These are phyloP conservation scores for Stegostoma tigrinum DNA, from an alignment of 2,113 vertebrate genomes.

Conservation along the genomic window DNA sequence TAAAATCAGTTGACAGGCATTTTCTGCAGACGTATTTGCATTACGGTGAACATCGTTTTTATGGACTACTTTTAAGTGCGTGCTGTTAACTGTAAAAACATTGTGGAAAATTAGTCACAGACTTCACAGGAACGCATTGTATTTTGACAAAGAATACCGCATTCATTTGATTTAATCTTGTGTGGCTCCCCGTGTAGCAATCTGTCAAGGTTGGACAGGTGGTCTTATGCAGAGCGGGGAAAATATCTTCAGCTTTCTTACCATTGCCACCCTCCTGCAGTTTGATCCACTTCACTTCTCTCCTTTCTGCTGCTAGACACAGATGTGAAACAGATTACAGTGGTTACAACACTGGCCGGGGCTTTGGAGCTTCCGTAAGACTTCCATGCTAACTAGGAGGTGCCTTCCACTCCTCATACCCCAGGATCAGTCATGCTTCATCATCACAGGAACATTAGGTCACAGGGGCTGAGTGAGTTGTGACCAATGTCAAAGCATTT, in stretches of 20 bases:
- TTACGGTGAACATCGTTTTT: neutral
- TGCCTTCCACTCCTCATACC: neutral
- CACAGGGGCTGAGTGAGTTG: conserved; percentile 49
- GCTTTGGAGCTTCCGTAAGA: neutral
- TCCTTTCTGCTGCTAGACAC: conserved; percentile 45
- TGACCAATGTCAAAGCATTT: conserved; percentile 45
- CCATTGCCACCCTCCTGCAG: conserved; percentile 41
- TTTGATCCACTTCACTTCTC: conserved; percentile 44
- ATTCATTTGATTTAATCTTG: conserved; percentile 45
- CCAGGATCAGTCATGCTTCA: conserved; percentile 12
- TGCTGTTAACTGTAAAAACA: conserved; percentile 28
- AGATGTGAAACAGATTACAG: conserved; percentile 56
- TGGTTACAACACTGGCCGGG: conserved; percentile 41
- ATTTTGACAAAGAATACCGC: conserved; percentile 48
- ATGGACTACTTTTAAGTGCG: conserved; percentile 18
- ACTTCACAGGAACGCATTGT: conserved; percentile 47
- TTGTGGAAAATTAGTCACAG: conserved; percentile 34
- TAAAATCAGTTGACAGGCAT: neutral
- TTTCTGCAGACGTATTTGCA: neutral
- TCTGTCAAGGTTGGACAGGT: conserved; percentile 59
- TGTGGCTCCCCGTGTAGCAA: conserved; percentile 48
- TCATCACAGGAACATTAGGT: conserved; percentile 48
- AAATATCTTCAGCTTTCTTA: conserved; percentile 47
- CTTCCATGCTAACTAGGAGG: conserved; percentile 24
- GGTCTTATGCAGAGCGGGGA: conserved; percentile 48